Evolutionary conservation across 2,888 invertebrate species (phyloP), one percentile per base, ranked within the genome.

Genomic region (Synergus umbraculus): DNA sequence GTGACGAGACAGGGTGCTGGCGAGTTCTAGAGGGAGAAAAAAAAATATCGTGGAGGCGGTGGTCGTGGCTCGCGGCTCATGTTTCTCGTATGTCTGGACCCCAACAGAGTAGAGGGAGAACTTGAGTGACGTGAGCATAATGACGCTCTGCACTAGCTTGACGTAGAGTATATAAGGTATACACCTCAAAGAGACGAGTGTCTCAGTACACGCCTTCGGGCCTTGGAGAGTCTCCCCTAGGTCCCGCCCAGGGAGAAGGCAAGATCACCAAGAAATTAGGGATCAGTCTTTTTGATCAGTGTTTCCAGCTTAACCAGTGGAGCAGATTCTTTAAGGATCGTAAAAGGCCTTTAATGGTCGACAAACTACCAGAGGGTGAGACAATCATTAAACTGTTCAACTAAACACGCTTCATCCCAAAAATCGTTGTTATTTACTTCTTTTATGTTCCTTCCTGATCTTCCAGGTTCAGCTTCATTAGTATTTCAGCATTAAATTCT

Each of bases 41-140:
- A 60, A 81, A 65, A 78, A 65, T 69, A 66, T 69, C 58, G 79
- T 64, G 81, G 82, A 80, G 85, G 85, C 83, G 86, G 87, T 83
- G 84, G 85, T 80, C 82, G 86, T 82, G 86, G 86, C 86, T 85
- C 85, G 87, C 87, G 87, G 86, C 87, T 89, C 83, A 85, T 86
- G 87, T 88, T 88, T 88, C 88, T 88, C 87, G 86, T 86, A 86
- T 86, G 85, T 85, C 81, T 60, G 87, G 86, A 86, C 86, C 85
- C 86, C 84, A 85, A 85, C 83, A 66, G 84, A 83, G 80, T 81
- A 82, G 84, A 85, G 82, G 83, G 83, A 85, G 83, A 79, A 84
- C 84, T 89, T 90, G 91, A 91, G 86, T 90, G 91, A 91, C 91
- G 88, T 87, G 89, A 86, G 84, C 87, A 89, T 90, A 91, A 91